Conservation (phyloP, 2,888 invertebrate species). For the Leptopterna dolabrata region DNA sequence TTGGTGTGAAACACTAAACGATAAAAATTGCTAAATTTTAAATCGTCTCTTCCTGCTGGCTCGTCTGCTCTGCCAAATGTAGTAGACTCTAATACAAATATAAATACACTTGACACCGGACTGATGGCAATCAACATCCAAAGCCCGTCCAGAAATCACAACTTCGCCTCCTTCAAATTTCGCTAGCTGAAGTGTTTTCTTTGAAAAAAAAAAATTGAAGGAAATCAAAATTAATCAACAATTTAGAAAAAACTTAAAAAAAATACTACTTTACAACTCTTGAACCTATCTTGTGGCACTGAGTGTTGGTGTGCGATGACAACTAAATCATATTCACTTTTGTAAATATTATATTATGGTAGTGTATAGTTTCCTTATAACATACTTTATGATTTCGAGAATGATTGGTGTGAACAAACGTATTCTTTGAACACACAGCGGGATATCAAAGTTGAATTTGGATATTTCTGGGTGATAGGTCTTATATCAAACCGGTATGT, state of each 20-base stretch:
- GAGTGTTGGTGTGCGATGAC: constrained; percentile 49
- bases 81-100: neutral
- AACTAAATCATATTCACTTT: constrained; percentile 27
- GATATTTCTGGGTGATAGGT: neutral
- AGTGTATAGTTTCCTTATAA: constrained; percentile 31
- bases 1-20: neutral
- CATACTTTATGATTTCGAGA: constrained; percentile 17
- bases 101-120: constrained; percentile 42
- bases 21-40: neutral
- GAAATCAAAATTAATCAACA: neutral
- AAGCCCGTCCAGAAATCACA: neutral
- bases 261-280: constrained; percentile 45
- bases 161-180: neutral
- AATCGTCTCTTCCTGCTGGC: constrained; percentile 22
- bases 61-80: constrained; percentile 13
- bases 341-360: constrained; percentile 49
- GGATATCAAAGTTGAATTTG: neutral
- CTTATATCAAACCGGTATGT: too few relatives aligned
- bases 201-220: neutral
- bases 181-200: neutral
- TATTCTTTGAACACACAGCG: neutral
- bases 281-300: constrained; percentile 51
- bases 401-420: neutral
- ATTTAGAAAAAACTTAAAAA: neutral
- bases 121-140: constrained; percentile 10